Conservation (phyloP, 1,140 invertebrate genomes). For the Camponotus floridanus region DNA sequence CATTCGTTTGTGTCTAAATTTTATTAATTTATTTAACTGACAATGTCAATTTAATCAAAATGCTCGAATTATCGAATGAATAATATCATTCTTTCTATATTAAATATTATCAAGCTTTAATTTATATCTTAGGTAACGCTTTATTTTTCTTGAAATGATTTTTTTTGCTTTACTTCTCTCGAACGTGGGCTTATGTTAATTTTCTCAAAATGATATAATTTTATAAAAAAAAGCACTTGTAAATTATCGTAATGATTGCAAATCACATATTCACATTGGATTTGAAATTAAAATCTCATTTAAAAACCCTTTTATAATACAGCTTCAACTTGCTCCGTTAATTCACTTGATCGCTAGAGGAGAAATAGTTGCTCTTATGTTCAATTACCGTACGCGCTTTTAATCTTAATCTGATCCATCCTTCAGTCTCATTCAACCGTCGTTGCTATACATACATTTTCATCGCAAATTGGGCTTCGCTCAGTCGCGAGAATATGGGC, state of each 20-base stretch:
- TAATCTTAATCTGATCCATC: constrained; percentile 51
- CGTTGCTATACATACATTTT: constrained; percentile 44
- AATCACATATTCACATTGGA: background rate
- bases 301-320: constrained; percentile 8
- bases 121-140: background rate
- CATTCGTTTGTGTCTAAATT: background rate
- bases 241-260: constrained; percentile 12
- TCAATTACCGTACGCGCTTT: constrained; percentile 45
- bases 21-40: constrained; percentile 26
- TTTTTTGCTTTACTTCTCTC: background rate
- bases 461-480: constrained; percentile 45
- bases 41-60: no score
- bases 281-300: constrained; percentile 38
- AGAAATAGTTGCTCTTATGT: constrained; percentile 50
- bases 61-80: no score
- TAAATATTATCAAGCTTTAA: no score
- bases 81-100: no score
- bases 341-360: constrained; percentile 19
- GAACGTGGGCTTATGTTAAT: background rate
- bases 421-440: constrained; percentile 40
- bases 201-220: constrained; percentile 28
- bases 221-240: background rate
- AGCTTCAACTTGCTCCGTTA: constrained; percentile 33
- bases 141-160: background rate
- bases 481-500: constrained; percentile 47